Evolutionary conservation across 2,888 invertebrate genomes (phyloP).

Genomic region (Papilio gigon): DNA sequence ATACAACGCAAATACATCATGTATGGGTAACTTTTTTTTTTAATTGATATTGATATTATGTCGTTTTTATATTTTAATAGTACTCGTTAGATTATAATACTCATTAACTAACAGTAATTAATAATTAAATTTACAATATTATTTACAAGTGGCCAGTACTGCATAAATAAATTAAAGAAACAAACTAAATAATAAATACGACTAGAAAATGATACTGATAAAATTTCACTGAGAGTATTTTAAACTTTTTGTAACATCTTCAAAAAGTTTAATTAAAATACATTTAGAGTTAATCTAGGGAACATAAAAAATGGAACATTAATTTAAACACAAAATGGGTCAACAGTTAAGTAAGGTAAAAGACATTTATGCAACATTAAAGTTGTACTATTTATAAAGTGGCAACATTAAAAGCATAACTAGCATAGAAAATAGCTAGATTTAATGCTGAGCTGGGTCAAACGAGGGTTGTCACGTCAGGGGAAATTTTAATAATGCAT

Average conservation of each 20-base stretch:
- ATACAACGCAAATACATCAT: too few species aligned
- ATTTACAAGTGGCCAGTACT: neutral
- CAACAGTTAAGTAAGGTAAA: slow-evolving; percentile 23
- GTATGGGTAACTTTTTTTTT: too few species aligned
- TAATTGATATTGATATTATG: too few species aligned
- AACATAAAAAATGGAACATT: neutral
- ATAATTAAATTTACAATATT: neutral
- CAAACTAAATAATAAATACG: neutral
- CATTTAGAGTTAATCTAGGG: neutral
- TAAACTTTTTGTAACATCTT: neutral
- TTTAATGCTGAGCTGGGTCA: slow-evolving; percentile 67
- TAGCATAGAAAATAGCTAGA: slow-evolving; percentile 52
- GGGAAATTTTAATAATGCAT: slow-evolving; percentile 80
- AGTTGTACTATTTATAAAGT: slow-evolving; percentile 19
- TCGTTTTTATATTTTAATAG: too few species aligned
- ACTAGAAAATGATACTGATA: neutral
- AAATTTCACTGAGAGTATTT: neutral
- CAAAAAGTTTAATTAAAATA: slow-evolving; percentile 3
- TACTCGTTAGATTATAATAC: too few species aligned
- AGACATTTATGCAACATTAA: slow-evolving; percentile 28
- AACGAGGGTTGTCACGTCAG: slow-evolving; percentile 71
- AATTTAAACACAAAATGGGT: slow-evolving; percentile 18
- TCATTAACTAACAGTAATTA: neutral
- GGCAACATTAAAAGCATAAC: slow-evolving; percentile 26
- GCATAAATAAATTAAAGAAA: neutral